Evolutionary conservation across 2,113 vertebrate species (phyloP), one percentile per base, ranked within the genome.

Genomic region (Papio anubis): DNA sequence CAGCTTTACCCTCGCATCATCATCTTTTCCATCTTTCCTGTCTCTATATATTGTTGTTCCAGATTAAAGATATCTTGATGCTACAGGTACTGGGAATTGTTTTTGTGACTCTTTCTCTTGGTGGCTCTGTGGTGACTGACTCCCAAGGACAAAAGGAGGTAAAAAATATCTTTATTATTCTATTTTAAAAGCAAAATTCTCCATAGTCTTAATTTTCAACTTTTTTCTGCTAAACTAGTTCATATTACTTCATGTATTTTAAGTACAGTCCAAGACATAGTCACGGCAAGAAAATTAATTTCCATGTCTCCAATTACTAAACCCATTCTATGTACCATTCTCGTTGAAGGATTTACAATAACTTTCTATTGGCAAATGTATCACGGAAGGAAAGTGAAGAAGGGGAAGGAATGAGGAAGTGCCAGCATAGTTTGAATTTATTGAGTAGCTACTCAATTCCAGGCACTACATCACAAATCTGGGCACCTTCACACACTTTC

Each of bases 121-220:
- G 59, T 87, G 21, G 40, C 13, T 96, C 66, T 80, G 38, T 35
- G 45, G 43, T 89, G 40, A 93, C 3, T 89, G 40, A 93, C 5
- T 89, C 18, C 23, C 38, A 85, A 43, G 21, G 50, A 18, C 12
- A 45, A 88, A 81, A 27, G 12, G 6, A 8, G 16, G 18, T 72
- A 72, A 89, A 90, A 90, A 76, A 79, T 13, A 73, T 35, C 80
- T 88, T 80, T 57, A 72, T 64, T 50, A 72, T 21, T 50, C 43
- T 94, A 61, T 57, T 92, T 95, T 84, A 89, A 96, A 96, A 93
- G 48, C 27, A 81, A 87, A 95, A 84, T 27, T 76, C 43, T 87
- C 30, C 43, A 45, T 6, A 75, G n/a, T 86, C 52, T 94, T 88
- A 68, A 79, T 48, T 89, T 96, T 75, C 45, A 4, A 6, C 45